Percentiles rank a stretch among this genome's conserved stretches.
phyloP scores from a whole-genome alignment of 1,140 invertebrate genomes.

The Drosophila nigrodunni region DNA sequence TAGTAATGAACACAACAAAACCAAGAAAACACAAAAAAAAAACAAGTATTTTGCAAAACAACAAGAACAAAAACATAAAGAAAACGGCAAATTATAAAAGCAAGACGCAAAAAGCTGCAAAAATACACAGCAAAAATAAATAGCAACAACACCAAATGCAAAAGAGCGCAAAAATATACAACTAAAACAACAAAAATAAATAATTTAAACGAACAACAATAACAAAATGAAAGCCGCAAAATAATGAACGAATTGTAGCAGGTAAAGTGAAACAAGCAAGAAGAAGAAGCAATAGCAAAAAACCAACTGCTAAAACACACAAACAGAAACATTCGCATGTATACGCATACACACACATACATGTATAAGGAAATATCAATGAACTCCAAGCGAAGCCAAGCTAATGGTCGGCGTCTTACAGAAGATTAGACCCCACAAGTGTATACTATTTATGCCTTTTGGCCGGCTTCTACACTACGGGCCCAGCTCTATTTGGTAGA shows the following conservation, averaged over 20 bases:
- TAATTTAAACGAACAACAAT: not conserved
- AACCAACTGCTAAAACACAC: constrained; percentile 33
- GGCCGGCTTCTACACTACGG: not conserved
- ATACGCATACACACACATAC: constrained; percentile 8
- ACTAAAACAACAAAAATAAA: constrained; percentile 12
- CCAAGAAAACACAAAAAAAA: constrained; percentile 16
- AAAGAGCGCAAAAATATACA: constrained; percentile 52
- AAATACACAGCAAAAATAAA: constrained; percentile 20
- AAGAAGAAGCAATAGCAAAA: constrained; percentile 45
- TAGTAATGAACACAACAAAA: constrained; percentile 13
- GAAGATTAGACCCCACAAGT: constrained; percentile 26
- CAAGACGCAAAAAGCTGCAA: constrained; percentile 59
- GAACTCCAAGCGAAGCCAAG: constrained; percentile 52
- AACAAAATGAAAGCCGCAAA: constrained; percentile 63
- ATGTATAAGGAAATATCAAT: constrained; percentile 62
- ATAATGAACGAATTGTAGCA: constrained; percentile 65
- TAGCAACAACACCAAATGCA: constrained; percentile 39
- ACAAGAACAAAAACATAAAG: constrained; percentile 35
- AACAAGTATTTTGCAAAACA: constrained; percentile 56
- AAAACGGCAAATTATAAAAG: constrained; percentile 57
- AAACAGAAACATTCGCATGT: not conserved
- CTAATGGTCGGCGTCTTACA: not conserved
- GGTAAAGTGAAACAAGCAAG: constrained; percentile 54
- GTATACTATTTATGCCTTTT: not conserved
- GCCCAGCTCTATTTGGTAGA: not conserved